A percentile compares a stretch with the other conserved stretches of the same genome.
Conservation (phyloP, 2,797 vertebrate genomes). For the Characodon lateralis region DNA sequence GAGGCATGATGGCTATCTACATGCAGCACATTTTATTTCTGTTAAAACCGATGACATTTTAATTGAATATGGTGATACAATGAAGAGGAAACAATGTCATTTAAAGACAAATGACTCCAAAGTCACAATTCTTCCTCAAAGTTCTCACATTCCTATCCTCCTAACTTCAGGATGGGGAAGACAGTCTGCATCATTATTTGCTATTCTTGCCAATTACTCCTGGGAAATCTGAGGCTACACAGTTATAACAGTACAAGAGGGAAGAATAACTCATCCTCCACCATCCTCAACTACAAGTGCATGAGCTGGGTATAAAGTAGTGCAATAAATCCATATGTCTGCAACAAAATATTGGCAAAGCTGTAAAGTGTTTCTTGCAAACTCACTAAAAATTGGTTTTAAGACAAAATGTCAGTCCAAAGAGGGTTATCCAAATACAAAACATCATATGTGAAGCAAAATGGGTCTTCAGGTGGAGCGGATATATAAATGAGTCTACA, state of each 20-base stretch:
- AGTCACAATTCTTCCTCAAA: neutral
- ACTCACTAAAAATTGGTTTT: slow-evolving; percentile 1
- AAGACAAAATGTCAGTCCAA: neutral
- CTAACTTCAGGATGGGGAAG: neutral
- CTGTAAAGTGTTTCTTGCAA: neutral
- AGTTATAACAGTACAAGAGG: neutral
- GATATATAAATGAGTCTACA: neutral
- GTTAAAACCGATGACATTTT: neutral
- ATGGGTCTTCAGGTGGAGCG: neutral
- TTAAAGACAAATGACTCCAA: neutral
- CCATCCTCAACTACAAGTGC: neutral
- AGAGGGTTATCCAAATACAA: neutral
- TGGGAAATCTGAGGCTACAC: slow-evolving; percentile 11
- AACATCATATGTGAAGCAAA: slow-evolving; percentile 5
- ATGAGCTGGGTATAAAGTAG: neutral
- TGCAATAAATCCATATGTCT: slow-evolving; percentile 7
- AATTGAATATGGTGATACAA: neutral
- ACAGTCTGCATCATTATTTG: neutral
- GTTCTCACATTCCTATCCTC: neutral
- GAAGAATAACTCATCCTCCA: slow-evolving; percentile 5
- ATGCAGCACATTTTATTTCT: neutral
- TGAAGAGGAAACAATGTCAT: neutral
- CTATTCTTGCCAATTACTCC: neutral
- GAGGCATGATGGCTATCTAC: neutral
- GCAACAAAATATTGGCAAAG: neutral